Conservation (phyloP, 2,113 vertebrate genomes). For the Deroptyus accipitrinus region DNA sequence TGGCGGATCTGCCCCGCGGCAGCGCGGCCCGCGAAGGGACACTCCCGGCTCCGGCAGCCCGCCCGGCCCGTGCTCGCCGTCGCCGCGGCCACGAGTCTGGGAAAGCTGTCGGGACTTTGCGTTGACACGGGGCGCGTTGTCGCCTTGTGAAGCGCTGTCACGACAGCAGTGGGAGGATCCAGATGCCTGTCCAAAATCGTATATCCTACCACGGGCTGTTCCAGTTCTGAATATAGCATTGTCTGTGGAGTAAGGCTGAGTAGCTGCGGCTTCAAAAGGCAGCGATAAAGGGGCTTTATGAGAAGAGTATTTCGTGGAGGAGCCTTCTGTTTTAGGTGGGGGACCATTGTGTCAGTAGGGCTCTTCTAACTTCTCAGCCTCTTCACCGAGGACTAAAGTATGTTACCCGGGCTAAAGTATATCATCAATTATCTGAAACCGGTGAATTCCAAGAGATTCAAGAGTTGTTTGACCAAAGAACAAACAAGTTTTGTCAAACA, state of each 20-base stretch:
- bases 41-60: no score
- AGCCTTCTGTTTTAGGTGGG: neutral
- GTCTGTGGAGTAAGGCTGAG: neutral
- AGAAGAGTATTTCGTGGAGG: rapidly evolving
- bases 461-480: neutral
- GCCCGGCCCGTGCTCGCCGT: no score
- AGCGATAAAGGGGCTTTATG: neutral
- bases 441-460: neutral
- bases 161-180: rapidly evolving
- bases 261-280: neutral
- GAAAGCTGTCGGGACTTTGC: rapidly evolving
- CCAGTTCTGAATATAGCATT: rapidly evolving
- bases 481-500: neutral
- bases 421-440: neutral
- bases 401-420: neutral
- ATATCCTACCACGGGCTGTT: rapidly evolving
- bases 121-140: rapidly evolving
- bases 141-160: neutral
- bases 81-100: no score
- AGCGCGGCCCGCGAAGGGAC: no score
- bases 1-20: no score
- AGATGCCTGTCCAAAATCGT: rapidly evolving
- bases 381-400: neutral
- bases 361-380: neutral
- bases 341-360: rapidly evolving